A percentile compares a stretch with the other conserved stretches of the same genome.
Conservation (phyloP, 2,888 invertebrate species). For the Eupithecia vulgata region DNA sequence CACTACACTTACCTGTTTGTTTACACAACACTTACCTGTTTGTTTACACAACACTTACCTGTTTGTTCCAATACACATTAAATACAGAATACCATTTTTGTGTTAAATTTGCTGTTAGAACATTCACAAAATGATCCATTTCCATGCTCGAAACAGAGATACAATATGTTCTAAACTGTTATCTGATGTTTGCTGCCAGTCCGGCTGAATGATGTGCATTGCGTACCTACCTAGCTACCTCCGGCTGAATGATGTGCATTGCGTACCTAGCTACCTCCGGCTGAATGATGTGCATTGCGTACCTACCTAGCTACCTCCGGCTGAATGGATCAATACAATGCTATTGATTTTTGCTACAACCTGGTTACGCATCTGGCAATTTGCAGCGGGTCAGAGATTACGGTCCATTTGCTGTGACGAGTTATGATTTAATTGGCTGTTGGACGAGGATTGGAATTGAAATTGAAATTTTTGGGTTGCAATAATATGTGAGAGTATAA, state of each 20-base stretch:
- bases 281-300: background rate
- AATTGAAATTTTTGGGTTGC: background rate
- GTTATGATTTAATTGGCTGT: background rate
- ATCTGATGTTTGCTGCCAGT: constrained; percentile 10
- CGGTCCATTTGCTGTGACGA: constrained; percentile 2
- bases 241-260: no score
- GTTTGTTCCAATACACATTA: background rate
- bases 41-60: no score
- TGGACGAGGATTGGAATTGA: background rate
- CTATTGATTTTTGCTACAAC: constrained; percentile 9
- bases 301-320: background rate
- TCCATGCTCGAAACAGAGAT: background rate
- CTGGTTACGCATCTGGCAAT: constrained; percentile 7
- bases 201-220: no score
- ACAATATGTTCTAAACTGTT: background rate
- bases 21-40: no score
- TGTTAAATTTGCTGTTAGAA: background rate
- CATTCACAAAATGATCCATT: constrained; percentile 1
- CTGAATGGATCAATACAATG: constrained; percentile 15
- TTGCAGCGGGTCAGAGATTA: background rate
- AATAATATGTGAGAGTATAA: no score
- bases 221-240: no score
- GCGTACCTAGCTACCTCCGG: no score
- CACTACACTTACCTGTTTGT: no score
- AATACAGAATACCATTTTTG: background rate